Evolutionary conservation across 1,140 invertebrate genomes (phyloP).

Genomic region (Sarcophaga peregrina): DNA sequence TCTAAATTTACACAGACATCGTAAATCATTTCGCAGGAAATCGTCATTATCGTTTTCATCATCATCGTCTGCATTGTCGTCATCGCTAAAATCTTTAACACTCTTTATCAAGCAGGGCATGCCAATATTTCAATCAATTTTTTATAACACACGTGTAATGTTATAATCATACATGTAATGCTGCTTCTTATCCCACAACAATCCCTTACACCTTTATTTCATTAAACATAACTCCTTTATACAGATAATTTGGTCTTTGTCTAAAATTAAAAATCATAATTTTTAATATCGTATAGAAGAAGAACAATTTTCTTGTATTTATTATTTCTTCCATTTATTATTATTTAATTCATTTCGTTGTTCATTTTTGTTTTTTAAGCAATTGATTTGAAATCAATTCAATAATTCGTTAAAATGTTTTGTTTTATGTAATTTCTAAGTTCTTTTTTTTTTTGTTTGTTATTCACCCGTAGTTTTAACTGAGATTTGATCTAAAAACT

Average conservation of each 20-base stretch:
- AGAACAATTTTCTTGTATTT: too few relatives aligned
- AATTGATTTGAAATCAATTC: constrained; percentile 13
- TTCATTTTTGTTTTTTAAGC: not conserved
- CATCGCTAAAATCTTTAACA: constrained; percentile 2
- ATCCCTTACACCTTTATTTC: too few relatives aligned
- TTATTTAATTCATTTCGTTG: too few relatives aligned
- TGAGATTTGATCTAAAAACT: constrained; percentile 36
- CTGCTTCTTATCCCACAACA: too few relatives aligned
- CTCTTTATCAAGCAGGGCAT: not conserved
- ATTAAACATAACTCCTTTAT: too few relatives aligned
- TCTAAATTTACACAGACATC: constrained; percentile 64
- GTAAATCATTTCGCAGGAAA: constrained; percentile 66
- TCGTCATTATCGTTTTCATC: not conserved
- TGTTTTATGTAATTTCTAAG: not conserved
- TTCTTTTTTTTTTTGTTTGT: constrained; percentile 25
- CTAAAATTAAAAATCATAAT: too few relatives aligned
- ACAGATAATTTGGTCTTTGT: too few relatives aligned
- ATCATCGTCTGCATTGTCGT: not conserved
- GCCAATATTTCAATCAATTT: not conserved
- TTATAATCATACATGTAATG: not conserved
- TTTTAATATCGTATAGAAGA: too few relatives aligned
- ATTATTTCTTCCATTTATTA: too few relatives aligned
- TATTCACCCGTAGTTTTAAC: constrained; percentile 1
- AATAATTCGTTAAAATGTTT: not conserved
- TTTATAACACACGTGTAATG: not conserved